Conservation (phyloP, 2,888 invertebrate genomes). For the Trachelus stipa region DNA sequence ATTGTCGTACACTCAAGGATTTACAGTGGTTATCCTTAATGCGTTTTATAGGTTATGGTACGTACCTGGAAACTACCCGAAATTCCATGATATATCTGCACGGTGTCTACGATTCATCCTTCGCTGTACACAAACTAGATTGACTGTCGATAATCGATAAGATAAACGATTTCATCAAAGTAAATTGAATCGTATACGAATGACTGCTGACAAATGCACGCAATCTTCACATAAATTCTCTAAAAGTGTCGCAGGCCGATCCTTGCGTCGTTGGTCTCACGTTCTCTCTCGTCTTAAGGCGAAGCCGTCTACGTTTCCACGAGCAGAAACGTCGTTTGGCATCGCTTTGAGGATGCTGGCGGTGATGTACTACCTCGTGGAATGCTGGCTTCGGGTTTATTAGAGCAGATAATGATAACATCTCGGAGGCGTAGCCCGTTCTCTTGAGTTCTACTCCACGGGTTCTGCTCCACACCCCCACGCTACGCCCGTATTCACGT, state of each 20-base stretch:
- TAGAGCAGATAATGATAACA: constrained; percentile 63
- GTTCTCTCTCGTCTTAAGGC: neutral
- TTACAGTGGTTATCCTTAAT: neutral
- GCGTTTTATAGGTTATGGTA: neutral
- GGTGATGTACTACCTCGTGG: constrained; percentile 51
- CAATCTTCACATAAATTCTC: constrained; percentile 5
- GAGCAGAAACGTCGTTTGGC: constrained; percentile 4
- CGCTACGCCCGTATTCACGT: constrained; percentile 1
- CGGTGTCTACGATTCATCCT: neutral
- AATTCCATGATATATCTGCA: neutral
- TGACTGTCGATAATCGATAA: neutral
- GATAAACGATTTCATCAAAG: constrained; percentile 1
- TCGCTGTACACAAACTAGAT: neutral
- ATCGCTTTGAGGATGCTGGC: constrained; percentile 25
- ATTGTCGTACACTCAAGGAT: constrained; percentile 55
- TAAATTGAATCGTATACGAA: neutral
- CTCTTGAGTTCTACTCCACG: constrained; percentile 20
- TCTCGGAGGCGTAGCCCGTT: constrained; percentile 53
- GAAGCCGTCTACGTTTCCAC: neutral
- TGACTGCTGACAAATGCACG: constrained; percentile 4
- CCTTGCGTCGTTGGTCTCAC: neutral
- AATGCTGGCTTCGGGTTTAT: constrained; percentile 57
- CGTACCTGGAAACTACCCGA: neutral
- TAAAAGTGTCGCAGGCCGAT: neutral
- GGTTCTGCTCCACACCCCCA: constrained; percentile 5